Evolutionary conservation across 1,140 invertebrate genomes (phyloP), one percentile per base, ranked within the genome.

Genomic region (Physella acuta): DNA sequence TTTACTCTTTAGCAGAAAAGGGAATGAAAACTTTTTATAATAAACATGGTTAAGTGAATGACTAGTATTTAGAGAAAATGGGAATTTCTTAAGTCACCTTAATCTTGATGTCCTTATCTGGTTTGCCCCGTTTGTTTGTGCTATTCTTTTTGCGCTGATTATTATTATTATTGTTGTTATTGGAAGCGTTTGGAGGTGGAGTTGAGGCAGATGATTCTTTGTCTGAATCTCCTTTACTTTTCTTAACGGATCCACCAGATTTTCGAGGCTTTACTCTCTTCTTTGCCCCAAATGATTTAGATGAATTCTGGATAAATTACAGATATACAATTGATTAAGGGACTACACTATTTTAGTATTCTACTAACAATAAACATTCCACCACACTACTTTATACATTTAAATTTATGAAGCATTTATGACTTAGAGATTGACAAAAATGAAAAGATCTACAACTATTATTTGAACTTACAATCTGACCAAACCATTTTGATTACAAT

Each of bases 261-360:
- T 71, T 71, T 30, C 59, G 16, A 17, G 64, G 51, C 33, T 73
- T 71, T 60, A 64, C 62, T 16, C 72, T 60, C n/a, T 68, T 68
- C 52, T 68, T 68, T 30, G 55, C 0, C 0, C 56, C 66, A 59
- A 28, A 14, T 31, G 24, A 11, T 60, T 59, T 60, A 33, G 66
- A 20, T 44, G 66, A 60, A 36, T 34, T 51, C 66, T 68, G n/a
- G 30, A 51, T 8, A 67, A n/a, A n/a, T n/a, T n/a, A n/a, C n/a
- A n/a, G n/a, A n/a, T n/a, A n/a, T n/a, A n/a, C n/a, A n/a, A n/a
- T n/a, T n/a, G n/a, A n/a, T n/a, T n/a, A n/a, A n/a, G n/a, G n/a
- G n/a, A n/a, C n/a, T n/a, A n/a, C n/a, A n/a, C n/a, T n/a, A n/a
- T n/a, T n/a, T n/a, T n/a, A n/a, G n/a, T n/a, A n/a, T n/a, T n/a